Conservation (phyloP, 2,888 invertebrate species). For the Lasioglossum lativentre region DNA sequence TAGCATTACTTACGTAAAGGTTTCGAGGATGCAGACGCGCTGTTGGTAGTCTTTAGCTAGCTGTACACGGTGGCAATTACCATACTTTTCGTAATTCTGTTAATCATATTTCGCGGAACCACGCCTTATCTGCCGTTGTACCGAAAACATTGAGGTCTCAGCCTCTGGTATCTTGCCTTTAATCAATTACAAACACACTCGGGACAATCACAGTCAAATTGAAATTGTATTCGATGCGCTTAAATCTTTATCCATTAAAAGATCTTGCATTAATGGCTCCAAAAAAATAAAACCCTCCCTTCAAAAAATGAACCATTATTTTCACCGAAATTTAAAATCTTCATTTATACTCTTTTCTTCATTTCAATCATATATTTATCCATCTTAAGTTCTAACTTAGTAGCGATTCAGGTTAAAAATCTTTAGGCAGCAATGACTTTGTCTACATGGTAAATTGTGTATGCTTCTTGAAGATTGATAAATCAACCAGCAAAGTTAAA, state of each 20-base stretch:
- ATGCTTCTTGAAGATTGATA: not conserved
- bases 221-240: not conserved
- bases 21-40: slow-evolving; percentile 20
- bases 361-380: not conserved
- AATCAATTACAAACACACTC: not conserved
- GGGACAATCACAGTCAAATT: not conserved
- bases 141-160: slow-evolving; percentile 1
- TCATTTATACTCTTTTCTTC: not conserved
- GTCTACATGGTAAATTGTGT: not conserved
- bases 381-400: not conserved
- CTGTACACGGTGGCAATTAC: not conserved
- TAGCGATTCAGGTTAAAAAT: not conserved
- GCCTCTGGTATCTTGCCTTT: not conserved
- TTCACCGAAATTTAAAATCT: not conserved
- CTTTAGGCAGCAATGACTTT: not conserved
- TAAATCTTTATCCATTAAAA: not conserved
- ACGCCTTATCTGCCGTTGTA: slow-evolving; percentile 15
- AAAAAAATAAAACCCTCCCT: not conserved
- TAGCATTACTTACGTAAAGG: slow-evolving; percentile 42
- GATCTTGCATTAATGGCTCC: not conserved
- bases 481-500: not conserved
- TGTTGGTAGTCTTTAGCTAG: not conserved
- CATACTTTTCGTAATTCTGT: slow-evolving; percentile 32
- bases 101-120: slow-evolving; percentile 2
- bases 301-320: not conserved